Evolutionary conservation across 2,797 vertebrate genomes (phyloP).

Genomic region (Bucorvus abyssinicus): DNA sequence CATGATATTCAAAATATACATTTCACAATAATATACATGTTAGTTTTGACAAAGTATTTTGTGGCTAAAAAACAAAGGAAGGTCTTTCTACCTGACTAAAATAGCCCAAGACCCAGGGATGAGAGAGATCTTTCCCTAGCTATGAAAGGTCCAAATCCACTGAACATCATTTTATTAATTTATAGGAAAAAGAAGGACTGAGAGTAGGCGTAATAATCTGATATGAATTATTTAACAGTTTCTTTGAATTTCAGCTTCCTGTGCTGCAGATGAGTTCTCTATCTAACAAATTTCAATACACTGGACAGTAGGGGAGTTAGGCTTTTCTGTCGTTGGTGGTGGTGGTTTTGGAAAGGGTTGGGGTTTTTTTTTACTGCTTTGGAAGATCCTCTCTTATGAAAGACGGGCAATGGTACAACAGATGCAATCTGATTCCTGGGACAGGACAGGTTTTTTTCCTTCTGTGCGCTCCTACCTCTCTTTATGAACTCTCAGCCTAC

Average conservation of each 20-base stretch:
- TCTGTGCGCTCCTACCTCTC: not conserved
- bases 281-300: not conserved
- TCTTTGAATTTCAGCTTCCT: not conserved
- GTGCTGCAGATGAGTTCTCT: not conserved
- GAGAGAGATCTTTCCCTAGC: not conserved
- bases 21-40: not conserved
- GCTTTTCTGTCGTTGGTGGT: no score
- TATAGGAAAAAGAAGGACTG: not conserved
- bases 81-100: not conserved
- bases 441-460: not conserved
- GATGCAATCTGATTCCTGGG: not conserved
- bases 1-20: not conserved
- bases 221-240: not conserved
- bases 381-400: not conserved
- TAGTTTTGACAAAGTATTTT: not conserved
- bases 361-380: not conserved
- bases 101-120: not conserved
- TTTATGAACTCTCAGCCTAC: not conserved
- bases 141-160: not conserved
- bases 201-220: not conserved
- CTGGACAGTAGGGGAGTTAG: rapidly evolving
- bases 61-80: not conserved
- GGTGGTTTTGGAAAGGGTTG: no score
- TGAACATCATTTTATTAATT: not conserved
- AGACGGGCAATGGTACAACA: not conserved